Evolutionary conservation across 2,113 vertebrate genomes (phyloP).

Genomic region (Toxostoma redivivum): DNA sequence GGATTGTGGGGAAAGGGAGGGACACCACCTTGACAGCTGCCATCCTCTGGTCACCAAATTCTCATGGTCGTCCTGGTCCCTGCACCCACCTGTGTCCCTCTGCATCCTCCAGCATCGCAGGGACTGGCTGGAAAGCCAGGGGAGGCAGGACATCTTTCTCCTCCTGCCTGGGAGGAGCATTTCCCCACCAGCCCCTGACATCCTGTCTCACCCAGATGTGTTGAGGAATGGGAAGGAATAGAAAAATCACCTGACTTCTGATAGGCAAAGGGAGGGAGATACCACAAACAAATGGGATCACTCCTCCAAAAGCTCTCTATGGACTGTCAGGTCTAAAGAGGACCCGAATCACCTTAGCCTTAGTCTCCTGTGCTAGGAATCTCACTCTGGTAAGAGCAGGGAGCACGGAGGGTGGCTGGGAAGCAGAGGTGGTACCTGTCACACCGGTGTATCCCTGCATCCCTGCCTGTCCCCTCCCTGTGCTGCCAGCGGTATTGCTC

Average conservation of each 20-base stretch:
- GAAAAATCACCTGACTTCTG: neutral
- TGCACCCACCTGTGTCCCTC: neutral
- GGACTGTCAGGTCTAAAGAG: neutral
- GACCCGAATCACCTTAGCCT: neutral
- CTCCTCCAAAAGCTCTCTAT: neutral
- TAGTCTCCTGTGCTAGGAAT: fast-evolving
- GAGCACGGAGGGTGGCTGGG: neutral
- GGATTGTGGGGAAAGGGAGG: neutral
- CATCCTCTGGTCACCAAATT: neutral
- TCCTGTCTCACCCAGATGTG: neutral
- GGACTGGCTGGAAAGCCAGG: neutral
- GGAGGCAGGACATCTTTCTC: neutral
- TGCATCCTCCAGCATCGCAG: neutral
- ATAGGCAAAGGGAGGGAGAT: neutral
- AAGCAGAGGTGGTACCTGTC: neutral
- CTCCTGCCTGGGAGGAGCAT: neutral
- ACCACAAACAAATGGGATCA: neutral
- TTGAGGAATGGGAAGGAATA: neutral
- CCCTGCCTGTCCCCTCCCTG: neutral
- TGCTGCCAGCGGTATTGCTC: fast-evolving
- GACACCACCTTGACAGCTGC: neutral
- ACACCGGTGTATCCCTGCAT: neutral
- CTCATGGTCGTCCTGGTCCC: neutral
- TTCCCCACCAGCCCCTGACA: fast-evolving
- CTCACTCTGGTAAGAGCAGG: neutral